Conservation (phyloP, 2,888 invertebrate genomes). For the Nasonovia ribisnigri region DNA sequence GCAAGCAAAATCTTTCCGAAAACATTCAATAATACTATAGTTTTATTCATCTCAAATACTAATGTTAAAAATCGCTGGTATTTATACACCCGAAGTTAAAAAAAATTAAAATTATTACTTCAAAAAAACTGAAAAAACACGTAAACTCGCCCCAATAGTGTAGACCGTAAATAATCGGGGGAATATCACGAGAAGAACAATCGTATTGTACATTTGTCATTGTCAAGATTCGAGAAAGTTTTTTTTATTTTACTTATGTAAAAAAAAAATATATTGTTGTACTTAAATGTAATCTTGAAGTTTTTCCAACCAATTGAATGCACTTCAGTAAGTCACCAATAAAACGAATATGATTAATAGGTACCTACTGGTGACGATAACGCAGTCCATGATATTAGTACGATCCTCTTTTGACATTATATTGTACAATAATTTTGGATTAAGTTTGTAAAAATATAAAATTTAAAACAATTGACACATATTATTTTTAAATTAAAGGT, state of each 20-base stretch:
- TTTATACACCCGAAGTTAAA: not conserved
- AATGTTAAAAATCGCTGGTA: not conserved
- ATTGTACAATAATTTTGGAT: not conserved
- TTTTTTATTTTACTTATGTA: not conserved
- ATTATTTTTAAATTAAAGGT: not conserved
- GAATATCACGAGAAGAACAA: not conserved
- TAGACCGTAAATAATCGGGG: not conserved
- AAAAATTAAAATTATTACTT: not conserved
- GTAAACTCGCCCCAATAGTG: not conserved
- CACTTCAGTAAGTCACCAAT: not conserved
- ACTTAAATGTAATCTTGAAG: not conserved
- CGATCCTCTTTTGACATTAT: not conserved
- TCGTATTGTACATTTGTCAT: conserved; percentile 27
- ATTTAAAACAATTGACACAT: not conserved
- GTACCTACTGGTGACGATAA: not conserved
- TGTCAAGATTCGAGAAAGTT: conserved; percentile 11
- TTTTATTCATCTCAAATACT: not conserved
- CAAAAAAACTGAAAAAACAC: not conserved
- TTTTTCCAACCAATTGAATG: conserved; percentile 8
- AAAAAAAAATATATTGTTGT: conserved; percentile 15
- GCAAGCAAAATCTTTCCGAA: not conserved
- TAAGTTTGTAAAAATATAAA: not conserved
- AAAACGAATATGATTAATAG: conserved; percentile 1
- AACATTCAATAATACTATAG: not conserved
- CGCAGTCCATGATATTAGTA: not conserved